phyloP scores from a whole-genome alignment of 2,888 invertebrate genomes.

The Zygogramma bicolorata region DNA sequence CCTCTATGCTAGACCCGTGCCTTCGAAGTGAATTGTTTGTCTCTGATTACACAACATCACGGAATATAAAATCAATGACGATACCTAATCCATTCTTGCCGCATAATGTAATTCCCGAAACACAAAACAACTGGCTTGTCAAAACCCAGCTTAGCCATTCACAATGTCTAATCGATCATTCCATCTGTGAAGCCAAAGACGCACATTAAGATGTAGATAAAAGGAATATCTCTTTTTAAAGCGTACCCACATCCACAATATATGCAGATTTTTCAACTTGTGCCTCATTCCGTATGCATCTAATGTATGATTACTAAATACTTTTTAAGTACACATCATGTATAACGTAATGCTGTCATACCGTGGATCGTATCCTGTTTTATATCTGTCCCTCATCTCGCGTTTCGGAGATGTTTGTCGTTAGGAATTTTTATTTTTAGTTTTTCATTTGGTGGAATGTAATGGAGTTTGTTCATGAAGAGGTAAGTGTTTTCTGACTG shows the following conservation, averaged over 20 bases:
- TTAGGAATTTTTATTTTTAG: slow-evolving; percentile 20
- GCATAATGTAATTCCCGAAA: not conserved
- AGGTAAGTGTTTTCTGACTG: not conserved
- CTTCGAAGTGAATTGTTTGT: too few species aligned
- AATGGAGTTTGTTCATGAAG: not conserved
- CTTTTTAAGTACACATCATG: slow-evolving; percentile 29
- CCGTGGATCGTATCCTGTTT: slow-evolving; percentile 24
- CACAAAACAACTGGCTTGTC: not conserved
- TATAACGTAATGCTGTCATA: slow-evolving; percentile 23
- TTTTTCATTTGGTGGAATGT: not conserved
- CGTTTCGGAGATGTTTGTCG: slow-evolving; percentile 22
- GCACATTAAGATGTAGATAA: slow-evolving; percentile 2
- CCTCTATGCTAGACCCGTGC: too few species aligned
- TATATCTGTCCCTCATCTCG: slow-evolving; percentile 7
- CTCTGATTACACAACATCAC: too few species aligned
- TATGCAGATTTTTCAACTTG: slow-evolving; percentile 17
- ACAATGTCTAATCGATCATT: slow-evolving; percentile 4
- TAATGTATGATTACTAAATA: slow-evolving; percentile 30
- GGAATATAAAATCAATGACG: not conserved
- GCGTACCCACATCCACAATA: not conserved
- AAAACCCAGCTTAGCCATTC: not conserved
- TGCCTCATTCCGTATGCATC: slow-evolving; percentile 22
- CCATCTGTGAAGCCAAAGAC: slow-evolving; percentile 7
- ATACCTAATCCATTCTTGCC: not conserved
- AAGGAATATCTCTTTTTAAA: slow-evolving; percentile 1